A percentile compares a stretch with the other conserved stretches of the same genome.
phyloP scores from a whole-genome alignment of 2,113 vertebrate species.

The Calonectris borealis region DNA sequence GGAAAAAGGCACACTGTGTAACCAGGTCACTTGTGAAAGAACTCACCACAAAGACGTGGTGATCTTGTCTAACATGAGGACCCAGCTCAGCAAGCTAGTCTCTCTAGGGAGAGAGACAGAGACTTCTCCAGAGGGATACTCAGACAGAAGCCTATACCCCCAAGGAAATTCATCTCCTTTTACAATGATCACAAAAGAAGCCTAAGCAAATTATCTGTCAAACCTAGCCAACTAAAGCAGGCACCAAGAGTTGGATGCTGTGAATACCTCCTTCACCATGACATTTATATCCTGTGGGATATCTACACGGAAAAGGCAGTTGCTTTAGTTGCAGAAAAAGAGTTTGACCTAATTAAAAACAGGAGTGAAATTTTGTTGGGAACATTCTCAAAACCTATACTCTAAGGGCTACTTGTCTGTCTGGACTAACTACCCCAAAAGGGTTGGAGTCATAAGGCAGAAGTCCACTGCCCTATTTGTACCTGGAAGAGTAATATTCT shows the following conservation, averaged over 20 bases:
- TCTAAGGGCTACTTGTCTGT: neutral
- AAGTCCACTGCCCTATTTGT: conserved; percentile 85
- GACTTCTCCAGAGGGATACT: neutral
- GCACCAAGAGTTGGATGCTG: neutral
- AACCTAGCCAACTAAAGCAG: neutral
- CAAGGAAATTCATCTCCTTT: neutral
- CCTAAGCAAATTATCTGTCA: neutral
- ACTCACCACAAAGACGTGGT: neutral
- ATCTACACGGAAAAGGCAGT: neutral
- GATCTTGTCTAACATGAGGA: neutral
- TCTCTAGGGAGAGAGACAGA: neutral
- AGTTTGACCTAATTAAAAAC: neutral
- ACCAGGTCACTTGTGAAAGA: conserved; percentile 44
- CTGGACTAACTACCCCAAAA: neutral
- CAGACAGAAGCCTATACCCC: neutral
- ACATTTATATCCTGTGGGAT: neutral
- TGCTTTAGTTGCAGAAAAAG: neutral
- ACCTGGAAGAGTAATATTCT: conserved; percentile 99
- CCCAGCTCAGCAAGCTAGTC: neutral
- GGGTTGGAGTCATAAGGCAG: neutral
- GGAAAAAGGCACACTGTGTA: conserved; percentile 45
- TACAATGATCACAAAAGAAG: neutral
- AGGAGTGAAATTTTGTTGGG: neutral
- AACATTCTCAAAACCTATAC: neutral
- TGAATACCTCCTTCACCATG: neutral